phyloP scores from a whole-genome alignment of 2,113 vertebrate genomes.

The Hucho hucho region DNA sequence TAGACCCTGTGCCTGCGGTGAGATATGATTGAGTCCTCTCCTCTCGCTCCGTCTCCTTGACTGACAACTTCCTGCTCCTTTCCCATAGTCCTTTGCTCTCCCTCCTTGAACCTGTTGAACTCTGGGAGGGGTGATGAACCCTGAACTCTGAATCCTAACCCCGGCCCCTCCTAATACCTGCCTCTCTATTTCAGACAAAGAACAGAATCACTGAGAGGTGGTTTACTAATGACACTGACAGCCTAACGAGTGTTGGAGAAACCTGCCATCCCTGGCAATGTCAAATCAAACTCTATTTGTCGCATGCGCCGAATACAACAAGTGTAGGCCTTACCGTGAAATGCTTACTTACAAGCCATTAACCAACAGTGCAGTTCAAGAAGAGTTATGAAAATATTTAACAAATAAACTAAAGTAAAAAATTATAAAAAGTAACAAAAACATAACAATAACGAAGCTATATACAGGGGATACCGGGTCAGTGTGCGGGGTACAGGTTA shows the following conservation, averaged over 20 bases:
- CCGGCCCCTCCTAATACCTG: background rate
- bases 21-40: conserved; percentile 8
- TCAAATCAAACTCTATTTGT: background rate
- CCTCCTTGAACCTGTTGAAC: conserved; percentile 1
- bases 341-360: no score
- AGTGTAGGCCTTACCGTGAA: no score
- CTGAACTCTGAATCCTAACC: background rate
- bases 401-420: no score
- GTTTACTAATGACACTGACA: background rate
- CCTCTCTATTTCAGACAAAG: background rate
- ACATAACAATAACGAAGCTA: no score
- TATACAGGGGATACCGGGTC: no score
- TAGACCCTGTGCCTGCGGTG: conserved; percentile 21
- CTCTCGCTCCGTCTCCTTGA: background rate
- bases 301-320: no score
- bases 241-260: background rate
- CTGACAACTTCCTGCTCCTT: background rate
- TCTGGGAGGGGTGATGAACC: background rate
- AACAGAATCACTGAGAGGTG: background rate
- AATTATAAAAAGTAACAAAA: no score
- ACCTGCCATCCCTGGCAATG: background rate
- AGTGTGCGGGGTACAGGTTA: no score
- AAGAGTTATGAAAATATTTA: no score
- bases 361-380: no score
- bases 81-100: background rate